Conservation (phyloP, 2,113 vertebrate genomes). For the Tragulus kanchil region DNA sequence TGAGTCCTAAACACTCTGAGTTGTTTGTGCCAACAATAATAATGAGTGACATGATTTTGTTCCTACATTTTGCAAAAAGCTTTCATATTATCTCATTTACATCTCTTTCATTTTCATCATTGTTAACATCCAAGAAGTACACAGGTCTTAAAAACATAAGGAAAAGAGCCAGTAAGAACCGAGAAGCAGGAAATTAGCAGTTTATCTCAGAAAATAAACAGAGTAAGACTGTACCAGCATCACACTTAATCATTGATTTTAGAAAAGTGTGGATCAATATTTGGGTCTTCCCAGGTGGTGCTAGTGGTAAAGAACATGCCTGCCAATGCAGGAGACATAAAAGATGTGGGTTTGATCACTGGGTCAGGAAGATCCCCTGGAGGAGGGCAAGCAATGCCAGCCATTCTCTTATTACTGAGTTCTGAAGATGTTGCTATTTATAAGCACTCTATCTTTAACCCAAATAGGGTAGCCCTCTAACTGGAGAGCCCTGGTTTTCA, state of each 20-base stretch:
- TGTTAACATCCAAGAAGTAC: neutral
- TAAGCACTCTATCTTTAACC: neutral
- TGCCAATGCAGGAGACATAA: too few relatives aligned
- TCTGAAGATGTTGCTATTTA: constrained; percentile 44
- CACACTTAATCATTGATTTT: neutral
- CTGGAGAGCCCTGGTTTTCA: neutral
- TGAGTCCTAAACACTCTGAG: neutral
- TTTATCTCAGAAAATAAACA: constrained; percentile 43
- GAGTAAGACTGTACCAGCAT: neutral
- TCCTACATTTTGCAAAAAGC: constrained; percentile 6
- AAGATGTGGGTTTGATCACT: too few relatives aligned
- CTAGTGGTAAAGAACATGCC: too few relatives aligned
- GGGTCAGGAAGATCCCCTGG: too few relatives aligned
- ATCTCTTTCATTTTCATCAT: neutral
- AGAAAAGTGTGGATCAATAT: constrained; percentile 50
- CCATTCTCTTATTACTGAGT: neutral
- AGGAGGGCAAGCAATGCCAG: too few relatives aligned
- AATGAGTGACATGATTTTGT: neutral
- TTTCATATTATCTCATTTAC: neutral
- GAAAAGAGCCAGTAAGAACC: neutral
- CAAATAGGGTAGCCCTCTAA: neutral
- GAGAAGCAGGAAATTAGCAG: neutral
- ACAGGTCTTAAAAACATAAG: neutral
- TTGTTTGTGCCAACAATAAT: neutral
- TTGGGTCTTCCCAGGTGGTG: neutral